These are phyloP conservation scores for Ostrea denselamellosa DNA, from an alignment of 1,140 invertebrate species.

Conservation along the genomic window DNA sequence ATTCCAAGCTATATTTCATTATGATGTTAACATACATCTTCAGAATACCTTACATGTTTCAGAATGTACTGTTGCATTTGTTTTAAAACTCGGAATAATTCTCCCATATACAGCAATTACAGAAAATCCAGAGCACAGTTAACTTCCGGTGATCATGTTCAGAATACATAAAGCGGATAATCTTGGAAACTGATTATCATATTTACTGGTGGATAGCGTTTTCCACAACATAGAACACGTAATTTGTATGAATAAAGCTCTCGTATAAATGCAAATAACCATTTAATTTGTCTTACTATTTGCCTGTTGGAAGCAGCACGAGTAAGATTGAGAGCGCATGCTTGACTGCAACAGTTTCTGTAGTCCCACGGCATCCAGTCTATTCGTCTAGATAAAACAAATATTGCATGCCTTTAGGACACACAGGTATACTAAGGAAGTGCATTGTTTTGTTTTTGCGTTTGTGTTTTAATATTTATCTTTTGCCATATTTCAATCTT, in stretches of 20 bases:
- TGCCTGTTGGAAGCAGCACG: conserved; percentile 25
- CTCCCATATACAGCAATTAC: too few relatives aligned
- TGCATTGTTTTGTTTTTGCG: background rate
- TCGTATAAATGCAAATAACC: background rate
- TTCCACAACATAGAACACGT: background rate
- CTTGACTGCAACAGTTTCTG: conserved; percentile 31
- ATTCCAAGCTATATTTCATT: too few relatives aligned
- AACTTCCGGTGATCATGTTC: too few relatives aligned
- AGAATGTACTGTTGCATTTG: too few relatives aligned
- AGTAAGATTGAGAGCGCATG: background rate
- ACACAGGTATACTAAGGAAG: background rate
- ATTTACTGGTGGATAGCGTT: too few relatives aligned
- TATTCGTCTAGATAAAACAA: background rate
- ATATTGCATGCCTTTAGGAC: background rate
- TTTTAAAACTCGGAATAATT: too few relatives aligned
- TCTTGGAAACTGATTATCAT: too few relatives aligned
- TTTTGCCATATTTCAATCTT: background rate
- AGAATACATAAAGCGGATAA: too few relatives aligned
- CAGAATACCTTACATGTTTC: too few relatives aligned
- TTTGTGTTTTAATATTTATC: background rate
- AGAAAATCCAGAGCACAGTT: too few relatives aligned
- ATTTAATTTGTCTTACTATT: conserved; percentile 30
- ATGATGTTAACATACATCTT: too few relatives aligned
- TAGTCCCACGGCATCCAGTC: conserved; percentile 39
- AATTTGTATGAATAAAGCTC: background rate